A percentile compares a stretch with the other conserved stretches of the same genome.
Evolutionary conservation across 30 jellyfish, hydroid and myxozoan genomes (phyloP).

Genomic region (Cassiopea xamachana): DNA sequence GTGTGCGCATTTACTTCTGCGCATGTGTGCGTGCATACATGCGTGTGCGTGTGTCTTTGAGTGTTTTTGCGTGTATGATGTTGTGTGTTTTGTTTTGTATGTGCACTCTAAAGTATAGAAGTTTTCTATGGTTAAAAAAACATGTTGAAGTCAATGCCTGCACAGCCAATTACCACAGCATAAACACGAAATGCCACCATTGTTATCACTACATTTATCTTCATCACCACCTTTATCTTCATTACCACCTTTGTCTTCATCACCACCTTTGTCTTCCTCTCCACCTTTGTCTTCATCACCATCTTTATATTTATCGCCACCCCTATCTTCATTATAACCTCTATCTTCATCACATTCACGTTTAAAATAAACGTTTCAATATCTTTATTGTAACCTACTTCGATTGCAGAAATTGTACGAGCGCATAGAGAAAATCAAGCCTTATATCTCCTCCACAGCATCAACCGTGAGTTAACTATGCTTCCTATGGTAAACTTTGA

Average conservation of each 20-base stretch:
- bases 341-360: background rate
- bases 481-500: background rate
- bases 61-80: too few species aligned
- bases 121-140: too few species aligned
- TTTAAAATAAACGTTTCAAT: background rate
- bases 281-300: background rate
- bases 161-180: too few species aligned
- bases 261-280: background rate
- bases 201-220: background rate
- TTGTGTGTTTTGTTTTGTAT: background rate
- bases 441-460: conserved; percentile 39
- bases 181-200: background rate
- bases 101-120: too few species aligned
- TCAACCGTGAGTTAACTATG: conserved; percentile 28
- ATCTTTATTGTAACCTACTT: background rate
- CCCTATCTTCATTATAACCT: background rate
- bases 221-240: background rate
- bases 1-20: too few species aligned
- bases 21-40: too few species aligned
- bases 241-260: background rate
- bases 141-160: too few species aligned
- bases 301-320: background rate
- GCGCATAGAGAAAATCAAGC: conserved; percentile 39
- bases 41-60: too few species aligned
- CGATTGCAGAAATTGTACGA: conserved; percentile 27